These are phyloP conservation scores for Leptothorax acervorum DNA, from an alignment of 2,888 invertebrate genomes.

Conservation along the genomic window DNA sequence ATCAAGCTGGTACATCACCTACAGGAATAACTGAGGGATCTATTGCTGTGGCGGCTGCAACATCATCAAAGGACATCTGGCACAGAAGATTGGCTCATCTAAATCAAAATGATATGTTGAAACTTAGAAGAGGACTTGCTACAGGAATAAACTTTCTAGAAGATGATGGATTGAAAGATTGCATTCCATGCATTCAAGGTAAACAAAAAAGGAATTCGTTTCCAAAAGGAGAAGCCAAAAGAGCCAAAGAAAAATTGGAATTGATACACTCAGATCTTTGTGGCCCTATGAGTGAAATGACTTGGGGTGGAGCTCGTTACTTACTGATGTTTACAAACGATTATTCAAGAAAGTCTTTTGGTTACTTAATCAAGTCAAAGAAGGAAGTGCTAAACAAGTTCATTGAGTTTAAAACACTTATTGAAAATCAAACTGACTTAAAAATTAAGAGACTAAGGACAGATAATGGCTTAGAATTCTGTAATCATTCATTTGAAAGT, in stretches of 20 bases:
- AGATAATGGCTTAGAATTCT: conserved; percentile 9
- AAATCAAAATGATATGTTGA: neutral
- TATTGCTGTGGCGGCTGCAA: neutral
- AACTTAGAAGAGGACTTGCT: neutral
- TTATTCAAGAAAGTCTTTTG: neutral
- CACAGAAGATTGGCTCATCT: conserved; percentile 28
- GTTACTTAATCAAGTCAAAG: neutral
- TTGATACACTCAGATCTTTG: too few species aligned
- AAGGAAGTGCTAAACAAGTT: neutral
- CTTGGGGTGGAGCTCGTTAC: too few species aligned
- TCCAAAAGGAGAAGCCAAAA: too few species aligned
- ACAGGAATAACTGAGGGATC: neutral
- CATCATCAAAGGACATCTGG: conserved; percentile 1
- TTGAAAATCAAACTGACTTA: neutral
- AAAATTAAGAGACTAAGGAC: conserved; percentile 6
- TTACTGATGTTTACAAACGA: too few species aligned
- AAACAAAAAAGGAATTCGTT: neutral
- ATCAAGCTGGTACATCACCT: neutral
- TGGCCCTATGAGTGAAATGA: too few species aligned
- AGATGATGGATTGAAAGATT: neutral
- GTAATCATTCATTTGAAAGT: neutral
- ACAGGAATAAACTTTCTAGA: conserved; percentile 1
- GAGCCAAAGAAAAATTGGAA: too few species aligned
- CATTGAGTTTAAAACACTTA: neutral
- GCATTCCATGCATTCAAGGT: conserved; percentile 10